Percentiles rank a stretch among this genome's conserved stretches.
These are phyloP conservation scores for Sphyrna mokarran DNA, from an alignment of 2,113 vertebrate genomes.

Conservation along the genomic window DNA sequence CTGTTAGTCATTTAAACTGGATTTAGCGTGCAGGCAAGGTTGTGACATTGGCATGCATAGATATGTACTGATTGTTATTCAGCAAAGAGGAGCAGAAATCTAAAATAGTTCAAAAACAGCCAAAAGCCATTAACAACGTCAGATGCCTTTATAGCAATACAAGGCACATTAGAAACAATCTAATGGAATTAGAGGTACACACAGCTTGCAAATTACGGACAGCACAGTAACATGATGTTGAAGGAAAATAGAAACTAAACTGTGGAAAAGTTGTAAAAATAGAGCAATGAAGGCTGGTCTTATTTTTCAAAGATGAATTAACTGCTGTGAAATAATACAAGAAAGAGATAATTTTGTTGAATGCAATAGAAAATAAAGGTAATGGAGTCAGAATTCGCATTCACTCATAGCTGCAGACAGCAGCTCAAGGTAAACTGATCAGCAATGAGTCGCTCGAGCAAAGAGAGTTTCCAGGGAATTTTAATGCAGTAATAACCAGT, in stretches of 20 bases:
- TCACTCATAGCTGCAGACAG: neutral
- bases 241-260: neutral
- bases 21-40: neutral
- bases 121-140: neutral
- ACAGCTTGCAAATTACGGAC: neutral
- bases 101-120: neutral
- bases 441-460: neutral
- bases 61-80: neutral
- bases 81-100: neutral
- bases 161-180: neutral
- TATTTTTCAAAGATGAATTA: neutral
- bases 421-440: neutral
- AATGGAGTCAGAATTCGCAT: neutral
- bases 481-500: neutral
- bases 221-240: too few species aligned
- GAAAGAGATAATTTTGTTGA: neutral
- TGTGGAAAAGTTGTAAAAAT: neutral
- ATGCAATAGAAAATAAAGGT: neutral
- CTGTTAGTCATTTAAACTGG: neutral
- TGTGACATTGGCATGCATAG: constrained; percentile 9
- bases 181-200: neutral
- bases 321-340: neutral
- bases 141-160: neutral
- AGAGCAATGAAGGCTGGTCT: neutral
- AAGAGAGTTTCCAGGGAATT: neutral